phyloP scores from a whole-genome alignment of 2,888 invertebrate genomes.

The Drosophila atripex region DNA sequence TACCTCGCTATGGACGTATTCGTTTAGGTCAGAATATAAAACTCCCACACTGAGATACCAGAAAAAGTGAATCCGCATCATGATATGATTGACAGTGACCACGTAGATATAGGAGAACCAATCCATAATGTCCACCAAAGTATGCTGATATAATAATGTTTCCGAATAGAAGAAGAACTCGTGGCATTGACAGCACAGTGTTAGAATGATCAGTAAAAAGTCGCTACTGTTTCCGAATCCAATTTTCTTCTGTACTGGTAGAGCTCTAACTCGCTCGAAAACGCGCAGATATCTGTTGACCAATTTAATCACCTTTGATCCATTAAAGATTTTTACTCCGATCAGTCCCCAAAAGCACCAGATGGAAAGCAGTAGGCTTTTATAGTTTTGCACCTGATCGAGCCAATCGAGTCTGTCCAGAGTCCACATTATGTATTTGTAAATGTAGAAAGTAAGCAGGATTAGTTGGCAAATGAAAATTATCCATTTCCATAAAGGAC shows the following conservation, averaged over 20 bases:
- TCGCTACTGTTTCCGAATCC: background rate
- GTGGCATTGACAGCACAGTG: background rate
- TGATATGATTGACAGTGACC: too few relatives aligned
- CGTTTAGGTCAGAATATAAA: slow-evolving; percentile 10
- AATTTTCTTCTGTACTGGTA: background rate
- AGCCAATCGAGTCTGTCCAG: background rate
- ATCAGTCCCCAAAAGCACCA: background rate
- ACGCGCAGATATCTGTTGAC: background rate
- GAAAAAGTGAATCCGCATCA: background rate
- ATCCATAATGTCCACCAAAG: background rate
- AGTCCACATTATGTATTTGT: background rate
- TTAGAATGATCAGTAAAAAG: background rate
- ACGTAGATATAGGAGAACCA: background rate
- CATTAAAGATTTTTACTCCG: background rate
- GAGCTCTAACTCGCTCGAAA: background rate
- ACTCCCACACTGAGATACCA: slow-evolving; percentile 5
- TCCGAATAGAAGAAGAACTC: background rate
- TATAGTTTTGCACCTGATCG: background rate
- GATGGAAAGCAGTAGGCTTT: background rate
- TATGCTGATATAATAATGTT: background rate
- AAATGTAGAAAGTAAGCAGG: background rate
- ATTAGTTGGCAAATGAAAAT: background rate
- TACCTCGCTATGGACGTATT: background rate
- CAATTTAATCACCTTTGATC: background rate
- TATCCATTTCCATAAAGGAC: background rate